These are phyloP conservation scores for Papilio helenus DNA, from an alignment of 1,140 invertebrate species.

Conservation along the genomic window DNA sequence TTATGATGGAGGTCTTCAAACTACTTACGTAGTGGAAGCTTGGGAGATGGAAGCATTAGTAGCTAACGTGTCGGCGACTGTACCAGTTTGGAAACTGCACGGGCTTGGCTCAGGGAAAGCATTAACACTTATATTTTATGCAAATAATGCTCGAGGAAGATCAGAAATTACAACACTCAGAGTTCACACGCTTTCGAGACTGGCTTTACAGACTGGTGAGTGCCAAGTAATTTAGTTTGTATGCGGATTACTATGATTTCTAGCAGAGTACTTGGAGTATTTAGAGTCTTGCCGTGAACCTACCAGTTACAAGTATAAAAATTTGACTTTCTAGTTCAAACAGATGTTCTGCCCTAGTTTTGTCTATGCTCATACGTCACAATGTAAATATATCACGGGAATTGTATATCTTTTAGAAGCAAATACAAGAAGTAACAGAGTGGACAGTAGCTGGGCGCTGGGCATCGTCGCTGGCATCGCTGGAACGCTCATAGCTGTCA, in stretches of 20 bases:
- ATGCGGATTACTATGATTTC: background rate
- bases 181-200: slow-evolving; percentile 67
- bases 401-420: slow-evolving; percentile 56
- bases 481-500: slow-evolving; percentile 60
- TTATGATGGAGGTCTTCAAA: slow-evolving; percentile 94
- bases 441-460: slow-evolving; percentile 67
- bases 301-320: too few relatives aligned
- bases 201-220: slow-evolving; percentile 75
- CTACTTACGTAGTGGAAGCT: slow-evolving; percentile 92
- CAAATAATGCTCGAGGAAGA: slow-evolving; percentile 86
- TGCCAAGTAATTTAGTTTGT: slow-evolving; percentile 23
- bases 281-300: background rate
- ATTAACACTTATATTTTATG: slow-evolving; percentile 84
- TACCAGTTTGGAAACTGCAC: slow-evolving; percentile 82
- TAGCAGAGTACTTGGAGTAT: background rate
- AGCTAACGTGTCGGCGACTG: slow-evolving; percentile 78
- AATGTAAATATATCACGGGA: background rate
- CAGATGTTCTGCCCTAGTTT: background rate
- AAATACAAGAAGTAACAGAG: slow-evolving; percentile 52
- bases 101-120: slow-evolving; percentile 81
- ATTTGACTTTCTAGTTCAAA: background rate
- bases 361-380: background rate
- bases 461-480: slow-evolving; percentile 64
- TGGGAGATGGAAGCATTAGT: slow-evolving; percentile 68
- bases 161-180: slow-evolving; percentile 82